Percentiles rank a stretch among this genome's conserved stretches.
phyloP scores from a whole-genome alignment of 2,113 vertebrate genomes.

The Orcinus orca region DNA sequence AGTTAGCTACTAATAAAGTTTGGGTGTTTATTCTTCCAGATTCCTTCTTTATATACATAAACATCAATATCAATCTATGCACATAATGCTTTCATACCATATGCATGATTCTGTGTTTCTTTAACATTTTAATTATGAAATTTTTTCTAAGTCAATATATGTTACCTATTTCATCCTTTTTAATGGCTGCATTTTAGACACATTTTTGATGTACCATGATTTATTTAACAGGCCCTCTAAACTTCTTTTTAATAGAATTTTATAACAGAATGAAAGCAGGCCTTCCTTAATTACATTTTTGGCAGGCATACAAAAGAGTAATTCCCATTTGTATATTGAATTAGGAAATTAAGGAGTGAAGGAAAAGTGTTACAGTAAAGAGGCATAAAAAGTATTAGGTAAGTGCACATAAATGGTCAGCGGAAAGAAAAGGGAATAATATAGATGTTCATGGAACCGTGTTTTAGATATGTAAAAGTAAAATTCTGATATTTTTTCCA shows the following conservation, averaged over 20 bases:
- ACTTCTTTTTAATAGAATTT: slow-evolving; percentile 30
- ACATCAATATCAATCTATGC: neutral
- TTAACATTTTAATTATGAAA: slow-evolving; percentile 8
- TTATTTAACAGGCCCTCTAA: slow-evolving; percentile 49
- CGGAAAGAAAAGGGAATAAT: neutral
- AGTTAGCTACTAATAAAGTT: neutral
- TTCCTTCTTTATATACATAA: neutral
- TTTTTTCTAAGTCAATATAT: neutral
- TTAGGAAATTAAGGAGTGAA: slow-evolving; percentile 46
- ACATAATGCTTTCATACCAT: neutral
- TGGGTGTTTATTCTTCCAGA: neutral
- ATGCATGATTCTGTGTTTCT: neutral
- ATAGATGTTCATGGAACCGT: neutral
- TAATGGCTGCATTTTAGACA: slow-evolving; percentile 22
- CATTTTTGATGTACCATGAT: slow-evolving; percentile 26
- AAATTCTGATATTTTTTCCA: neutral
- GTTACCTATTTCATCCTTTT: slow-evolving; percentile 38
- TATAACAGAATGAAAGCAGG: slow-evolving; percentile 33
- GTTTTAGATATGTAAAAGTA: neutral
- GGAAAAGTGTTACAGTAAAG: slow-evolving; percentile 21
- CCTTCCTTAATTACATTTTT: slow-evolving; percentile 48
- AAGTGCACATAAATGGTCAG: neutral
- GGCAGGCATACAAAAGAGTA: slow-evolving; percentile 39
- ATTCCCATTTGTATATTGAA: slow-evolving; percentile 13
- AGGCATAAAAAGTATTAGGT: neutral